Evolutionary conservation across 2,888 invertebrate genomes (phyloP), one percentile per base, ranked within the genome.

Genomic region (Pristionchus japonicus): DNA sequence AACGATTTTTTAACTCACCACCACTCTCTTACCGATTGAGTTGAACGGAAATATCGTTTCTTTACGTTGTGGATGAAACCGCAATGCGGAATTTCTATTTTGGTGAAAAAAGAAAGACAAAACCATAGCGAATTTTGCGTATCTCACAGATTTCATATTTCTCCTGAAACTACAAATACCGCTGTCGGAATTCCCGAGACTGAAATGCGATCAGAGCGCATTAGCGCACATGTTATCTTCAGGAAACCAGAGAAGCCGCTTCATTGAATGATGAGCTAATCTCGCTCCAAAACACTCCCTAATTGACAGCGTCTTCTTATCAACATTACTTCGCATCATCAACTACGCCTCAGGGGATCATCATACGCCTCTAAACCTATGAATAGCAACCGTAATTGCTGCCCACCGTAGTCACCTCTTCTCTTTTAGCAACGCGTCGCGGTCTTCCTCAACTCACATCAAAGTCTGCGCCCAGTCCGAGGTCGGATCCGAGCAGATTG

Each of bases 391-490:
- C n/a, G 57, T n/a, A 57, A 57, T 57, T n/a, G n/a, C 4, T 9
- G 1, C 6, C 9, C n/a, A 57, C n/a, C 57, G 57, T 57, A 57
- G 3, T n/a, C 6, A 57, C 1, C 1, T 6, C 3, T 6, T 57
- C 9, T n/a, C n/a, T n/a, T n/a, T n/a, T n/a, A n/a, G n/a, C n/a
- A n/a, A n/a, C n/a, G n/a, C n/a, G n/a, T n/a, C n/a, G n/a, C n/a
- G n/a, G 23, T 43, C 43, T 9, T 57, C 20, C n/a, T 6, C 4
- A 57, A 57, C 57, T 57, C 57, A 85, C 85, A 64, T 85, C 85
- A 40, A 85, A 85, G 64, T 64, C 85, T 1, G 85, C 9, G 1
- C 85, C 85, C 17, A 85, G 13, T 61, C 85, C 85, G 64, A 85
- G 23, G 40, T 64, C 31, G n/a, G 61, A 64, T 17, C 31, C 64